Evolutionary conservation across 2,113 vertebrate genomes (phyloP).

Genomic region (Petroica traversi): DNA sequence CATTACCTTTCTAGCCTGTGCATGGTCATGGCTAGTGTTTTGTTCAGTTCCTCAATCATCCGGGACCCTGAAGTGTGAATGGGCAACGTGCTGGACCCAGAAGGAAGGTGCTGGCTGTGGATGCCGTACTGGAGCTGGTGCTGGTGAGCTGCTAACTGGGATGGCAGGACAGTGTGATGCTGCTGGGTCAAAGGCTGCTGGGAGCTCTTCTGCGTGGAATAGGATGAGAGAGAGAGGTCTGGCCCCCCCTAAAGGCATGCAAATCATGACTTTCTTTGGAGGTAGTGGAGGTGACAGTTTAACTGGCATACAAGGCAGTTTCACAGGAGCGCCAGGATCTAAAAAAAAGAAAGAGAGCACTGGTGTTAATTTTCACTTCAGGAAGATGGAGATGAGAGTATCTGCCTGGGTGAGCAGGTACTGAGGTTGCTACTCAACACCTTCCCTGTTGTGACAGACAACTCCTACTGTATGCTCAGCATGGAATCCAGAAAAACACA

Average conservation of each 20-base stretch:
- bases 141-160: slow-evolving; percentile 85
- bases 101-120: slow-evolving; percentile 76
- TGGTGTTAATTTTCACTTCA: neutral
- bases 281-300: slow-evolving; percentile 97
- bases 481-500: neutral
- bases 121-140: slow-evolving; percentile 91
- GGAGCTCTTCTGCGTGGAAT: slow-evolving; percentile 83
- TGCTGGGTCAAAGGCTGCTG: slow-evolving; percentile 79
- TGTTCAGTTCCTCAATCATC: slow-evolving; percentile 97
- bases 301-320: slow-evolving; percentile 93
- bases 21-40: slow-evolving; percentile 94
- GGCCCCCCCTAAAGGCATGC: slow-evolving; percentile 88
- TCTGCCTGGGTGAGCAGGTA: neutral
- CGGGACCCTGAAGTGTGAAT: slow-evolving; percentile 88
- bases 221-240: slow-evolving; percentile 82
- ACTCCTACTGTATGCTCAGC: neutral
- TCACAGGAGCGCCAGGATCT: slow-evolving; percentile 94
- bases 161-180: slow-evolving; percentile 85
- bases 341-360: slow-evolving; percentile 49
- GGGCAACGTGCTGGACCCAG: slow-evolving; percentile 79
- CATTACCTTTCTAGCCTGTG: slow-evolving; percentile 95
- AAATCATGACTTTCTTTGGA: slow-evolving; percentile 99
- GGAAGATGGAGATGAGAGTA: neutral
- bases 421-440: neutral
- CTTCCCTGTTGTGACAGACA: neutral